A percentile compares a stretch with the other conserved stretches of the same genome.
Conservation (phyloP, 2,888 invertebrate genomes). For the Mechanitis messenoides region DNA sequence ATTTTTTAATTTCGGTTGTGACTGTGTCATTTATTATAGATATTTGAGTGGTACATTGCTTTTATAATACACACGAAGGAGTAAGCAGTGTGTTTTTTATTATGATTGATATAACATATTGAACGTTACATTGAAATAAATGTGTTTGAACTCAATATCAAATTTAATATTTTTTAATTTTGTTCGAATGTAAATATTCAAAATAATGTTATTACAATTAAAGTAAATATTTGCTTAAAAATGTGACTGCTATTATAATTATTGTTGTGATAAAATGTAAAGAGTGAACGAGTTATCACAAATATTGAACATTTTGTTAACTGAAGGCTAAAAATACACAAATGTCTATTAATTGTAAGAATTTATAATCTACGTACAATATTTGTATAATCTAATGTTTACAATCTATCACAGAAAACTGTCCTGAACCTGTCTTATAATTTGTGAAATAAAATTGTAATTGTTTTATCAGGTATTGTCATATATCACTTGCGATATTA, state of each 20-base stretch:
- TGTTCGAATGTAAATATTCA: conserved; percentile 6
- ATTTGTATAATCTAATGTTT: no score
- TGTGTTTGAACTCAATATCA: neutral
- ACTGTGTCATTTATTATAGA: neutral
- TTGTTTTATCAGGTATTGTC: neutral
- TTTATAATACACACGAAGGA: no score
- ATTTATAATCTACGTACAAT: neutral
- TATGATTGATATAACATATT: no score
- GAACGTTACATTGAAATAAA: no score
- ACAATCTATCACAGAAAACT: neutral
- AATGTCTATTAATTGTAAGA: conserved; percentile 5
- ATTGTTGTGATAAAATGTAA: conserved; percentile 26
- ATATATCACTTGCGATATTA: conserved; percentile 12
- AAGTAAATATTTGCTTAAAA: conserved; percentile 33
- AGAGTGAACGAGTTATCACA: conserved; percentile 14
- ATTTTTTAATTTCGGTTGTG: conserved; percentile 13
- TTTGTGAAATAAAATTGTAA: neutral
- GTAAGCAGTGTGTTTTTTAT: no score
- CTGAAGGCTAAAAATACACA: neutral
- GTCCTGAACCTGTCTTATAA: neutral
- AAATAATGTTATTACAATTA: neutral
- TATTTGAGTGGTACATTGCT: no score
- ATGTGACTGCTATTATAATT: conserved; percentile 36
- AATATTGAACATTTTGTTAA: neutral
- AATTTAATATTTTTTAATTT: conserved; percentile 1